Percentiles rank a stretch among this genome's conserved stretches.
These are phyloP conservation scores for Amblyopsis hoosieri DNA, from an alignment of 2,797 vertebrate species.

Conservation along the genomic window DNA sequence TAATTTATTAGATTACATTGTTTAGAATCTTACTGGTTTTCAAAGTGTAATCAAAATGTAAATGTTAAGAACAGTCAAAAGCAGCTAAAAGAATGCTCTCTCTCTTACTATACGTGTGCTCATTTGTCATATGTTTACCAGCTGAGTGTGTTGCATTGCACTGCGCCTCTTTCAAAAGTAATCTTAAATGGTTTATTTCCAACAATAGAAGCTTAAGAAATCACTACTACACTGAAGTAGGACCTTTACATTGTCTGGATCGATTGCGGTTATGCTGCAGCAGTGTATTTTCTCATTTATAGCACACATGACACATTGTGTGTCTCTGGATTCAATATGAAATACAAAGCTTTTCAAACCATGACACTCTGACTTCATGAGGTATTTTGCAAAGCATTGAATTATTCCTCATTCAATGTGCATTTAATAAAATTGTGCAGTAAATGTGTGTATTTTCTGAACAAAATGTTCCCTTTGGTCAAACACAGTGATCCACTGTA, in stretches of 20 bases:
- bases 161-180: not conserved
- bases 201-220: too few relatives aligned
- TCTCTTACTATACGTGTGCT: not conserved
- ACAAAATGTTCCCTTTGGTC: constrained; percentile 38
- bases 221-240: too few relatives aligned
- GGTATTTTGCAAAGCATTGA: constrained; percentile 19
- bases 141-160: not conserved
- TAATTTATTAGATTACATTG: constrained; percentile 5
- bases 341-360: constrained; percentile 12
- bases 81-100: constrained; percentile 4
- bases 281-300: too few relatives aligned
- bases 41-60: not conserved
- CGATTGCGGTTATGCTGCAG: not conserved
- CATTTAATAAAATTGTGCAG: constrained; percentile 30
- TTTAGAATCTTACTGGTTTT: not conserved
- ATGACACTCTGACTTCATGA: constrained; percentile 20
- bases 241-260: too few relatives aligned
- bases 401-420: constrained; percentile 30
- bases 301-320: not conserved
- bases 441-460: constrained; percentile 10
- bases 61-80: not conserved
- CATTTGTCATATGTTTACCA: constrained; percentile 1
- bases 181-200: too few relatives aligned
- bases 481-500: constrained; percentile 66
- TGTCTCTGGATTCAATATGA: constrained; percentile 9